Evolutionary conservation across 2,113 vertebrate genomes (phyloP), one percentile per base, ranked within the genome.

Genomic region (Tupaia chinensis): DNA sequence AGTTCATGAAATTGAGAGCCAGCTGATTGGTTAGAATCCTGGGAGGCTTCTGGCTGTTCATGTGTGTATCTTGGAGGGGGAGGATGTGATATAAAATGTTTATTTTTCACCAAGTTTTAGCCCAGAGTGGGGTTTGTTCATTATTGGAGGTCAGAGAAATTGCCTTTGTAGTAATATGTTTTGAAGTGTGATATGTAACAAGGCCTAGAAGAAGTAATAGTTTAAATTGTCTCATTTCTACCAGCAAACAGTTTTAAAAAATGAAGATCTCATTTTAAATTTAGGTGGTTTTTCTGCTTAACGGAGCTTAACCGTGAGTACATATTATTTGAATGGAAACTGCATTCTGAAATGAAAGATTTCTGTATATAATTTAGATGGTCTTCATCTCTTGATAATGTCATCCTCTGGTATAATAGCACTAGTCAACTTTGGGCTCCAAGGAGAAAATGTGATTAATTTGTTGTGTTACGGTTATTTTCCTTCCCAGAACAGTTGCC

Each of bases 291-390:
- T 93, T 91, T 93, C 68, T 93, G 93, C 77, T 96, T 81, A 93
- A 65, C 53, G 80, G 15, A 87, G 65, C 63, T 70, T 94, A 77
- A 53, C 70, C 53, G 58, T 96, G 89, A 84, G 58, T 84, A 13
- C 70, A 16, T 80, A 69, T 53, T 15, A 29, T 89, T 93, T 92
- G 80, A 95, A 69, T 72, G 86, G 19, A 87, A 82, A 95, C 34
- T 80, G 19, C n/a, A 22, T 91, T 86, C 82, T 94, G 87, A 82
- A 92, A 27, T 91, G 84, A 89, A 83, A 70, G 25, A 80, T 73
- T 96, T 94, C 76, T 91, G 68, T 66, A 93, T 7, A 44, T 90
- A 81, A 70, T 82, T 96, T 95, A 94, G 44, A 56, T 87, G 93
- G 4, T 89, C 63, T 32, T 97, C 9, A 27, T 54, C 79, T 29